These are phyloP conservation scores for Spisula subtruncata DNA, from an alignment of 2,888 invertebrate genomes.

Conservation along the genomic window DNA sequence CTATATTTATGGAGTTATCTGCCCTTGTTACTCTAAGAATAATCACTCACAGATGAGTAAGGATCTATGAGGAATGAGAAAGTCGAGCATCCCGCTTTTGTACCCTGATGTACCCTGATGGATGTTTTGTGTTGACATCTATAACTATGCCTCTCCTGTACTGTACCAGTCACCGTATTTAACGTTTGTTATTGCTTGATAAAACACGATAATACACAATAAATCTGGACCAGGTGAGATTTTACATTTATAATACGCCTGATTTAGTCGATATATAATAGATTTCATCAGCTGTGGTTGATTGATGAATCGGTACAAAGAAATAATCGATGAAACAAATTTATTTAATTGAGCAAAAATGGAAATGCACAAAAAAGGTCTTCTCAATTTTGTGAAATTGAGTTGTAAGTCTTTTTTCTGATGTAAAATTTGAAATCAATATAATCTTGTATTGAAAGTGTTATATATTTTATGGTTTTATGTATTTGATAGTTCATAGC, in stretches of 20 bases:
- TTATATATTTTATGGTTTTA: too few species aligned
- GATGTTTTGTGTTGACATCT: neutral
- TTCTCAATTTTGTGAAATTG: neutral
- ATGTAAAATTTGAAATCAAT: constrained; percentile 18
- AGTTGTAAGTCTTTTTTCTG: neutral
- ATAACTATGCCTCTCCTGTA: neutral
- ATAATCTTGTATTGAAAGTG: neutral
- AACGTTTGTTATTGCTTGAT: neutral
- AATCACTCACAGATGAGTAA: too few species aligned
- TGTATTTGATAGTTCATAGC: too few species aligned
- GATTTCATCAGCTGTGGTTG: neutral
- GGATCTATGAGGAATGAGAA: too few species aligned
- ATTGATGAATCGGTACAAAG: neutral
- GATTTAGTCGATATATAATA: neutral
- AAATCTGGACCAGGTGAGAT: neutral
- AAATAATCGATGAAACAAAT: neutral
- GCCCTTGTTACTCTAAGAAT: too few species aligned
- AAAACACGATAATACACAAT: neutral
- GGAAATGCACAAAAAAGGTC: neutral
- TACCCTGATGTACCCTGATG: too few species aligned
- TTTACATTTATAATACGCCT: neutral
- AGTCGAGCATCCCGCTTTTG: too few species aligned
- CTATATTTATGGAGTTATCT: too few species aligned
- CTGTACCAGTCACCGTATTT: neutral
- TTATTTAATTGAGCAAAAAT: constrained; percentile 11